Evolutionary conservation across 2,113 vertebrate species (phyloP), one percentile per base, ranked within the genome.

Genomic region (Gymnogyps californianus): DNA sequence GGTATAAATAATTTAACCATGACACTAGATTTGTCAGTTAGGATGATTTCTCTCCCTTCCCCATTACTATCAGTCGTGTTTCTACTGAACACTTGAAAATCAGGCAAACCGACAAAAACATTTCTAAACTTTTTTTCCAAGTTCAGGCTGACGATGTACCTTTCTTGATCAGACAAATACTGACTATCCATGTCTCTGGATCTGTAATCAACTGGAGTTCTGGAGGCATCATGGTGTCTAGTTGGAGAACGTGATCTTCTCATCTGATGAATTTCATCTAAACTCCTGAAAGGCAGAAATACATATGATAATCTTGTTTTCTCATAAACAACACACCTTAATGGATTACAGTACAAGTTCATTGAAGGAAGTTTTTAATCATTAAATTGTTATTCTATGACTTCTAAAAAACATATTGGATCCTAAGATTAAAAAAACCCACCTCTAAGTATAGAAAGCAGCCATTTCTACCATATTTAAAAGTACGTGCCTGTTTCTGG

Each of bases 181-280:
- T 99, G 99, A 94, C 98, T 99, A 97, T 99, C 99, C 70, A 98
- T 98, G 74, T 99, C 99, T 96, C 98, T 99, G 75, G 99, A 98
- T 97, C 98, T 98, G 93, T 96, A 98, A 86, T 99, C 99, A 89
- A 97, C 97, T 87, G 99, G 98, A 98, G 98, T 98, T 98, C 98
- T 97, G 95, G 98, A 99, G 98, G 98, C 97, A 98, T 99, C 99
- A 67, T 99, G 99, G 98, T 99, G 99, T 97, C 98, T 98, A 90
- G 99, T 99, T 92, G 99, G 99, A 94, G 99, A 99, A 92, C 98
- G 98, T 97, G 99, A 99, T 93, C 99, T 98, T 97, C 99, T 98
- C 90, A 98, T 99, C 96, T 99, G 99, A 98, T 99, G 99, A 98
- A 99, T 99, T 99, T 99, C 99, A 98, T 99, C 99, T 98, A 99